Evolutionary conservation across 2,888 invertebrate species (phyloP), one percentile per base, ranked within the genome.

Genomic region (Cetonia aurata): DNA sequence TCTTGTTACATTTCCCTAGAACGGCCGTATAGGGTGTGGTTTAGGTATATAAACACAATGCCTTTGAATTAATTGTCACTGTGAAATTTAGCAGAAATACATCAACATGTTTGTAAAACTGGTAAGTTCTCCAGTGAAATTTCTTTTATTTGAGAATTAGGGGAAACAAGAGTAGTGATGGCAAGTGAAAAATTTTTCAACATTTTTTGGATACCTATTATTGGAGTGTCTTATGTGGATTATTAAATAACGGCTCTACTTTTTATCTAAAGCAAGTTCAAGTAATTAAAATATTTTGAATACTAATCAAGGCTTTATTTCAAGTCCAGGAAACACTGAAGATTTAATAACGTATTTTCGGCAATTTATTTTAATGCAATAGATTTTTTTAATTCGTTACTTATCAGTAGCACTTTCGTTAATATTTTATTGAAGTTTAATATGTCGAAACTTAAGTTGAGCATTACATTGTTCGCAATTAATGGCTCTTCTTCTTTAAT

Each of bases 91-190:
- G 78, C 79, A 77, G 74, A 76, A 76, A 75, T 78, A 75, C 77
- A 77, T 76, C 82, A 82, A 82, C 83, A 83, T 83, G 83, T 83
- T 83, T 77, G 82, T 83, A 82, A 83, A 83, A 82, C 82, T 83
- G 83, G 83, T 83, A 82, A 83, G 83, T 82, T 65, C 67, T 69
- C 67, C 50, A 60, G 66, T 56, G 56, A 55, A 42, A 57, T 67
- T 55, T 67, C 46, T 46, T 59, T 69, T 48, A 13, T 56, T 68
- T 60, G n/a, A 52, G 6, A 10, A n/a, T 15, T 52, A 19, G 3
- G 37, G 52, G 13, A 31, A 31, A 68, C 12, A 66, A 8, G 56
- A 70, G 65, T 37, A 37, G 37, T 65, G 62, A 12, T 15, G 37
- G 48, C 59, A 31, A 67, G 71, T 71, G 66, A 57, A 37, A 37